Conservation (phyloP, 2,113 vertebrate genomes). For the Daubentonia madagascariensis region DNA sequence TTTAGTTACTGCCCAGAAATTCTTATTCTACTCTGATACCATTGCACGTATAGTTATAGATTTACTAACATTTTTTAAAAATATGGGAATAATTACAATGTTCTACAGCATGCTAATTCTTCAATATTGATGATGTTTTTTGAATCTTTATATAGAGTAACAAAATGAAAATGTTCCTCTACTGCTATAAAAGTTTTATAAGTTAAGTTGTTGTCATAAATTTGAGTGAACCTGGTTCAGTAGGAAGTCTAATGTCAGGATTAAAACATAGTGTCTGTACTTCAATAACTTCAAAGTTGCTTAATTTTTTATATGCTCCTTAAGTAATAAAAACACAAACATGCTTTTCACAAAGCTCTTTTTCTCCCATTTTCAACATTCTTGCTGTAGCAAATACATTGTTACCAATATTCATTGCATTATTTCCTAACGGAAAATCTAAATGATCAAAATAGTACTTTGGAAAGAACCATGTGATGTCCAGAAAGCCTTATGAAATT, state of each 20-base stretch:
- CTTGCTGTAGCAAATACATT: neutral
- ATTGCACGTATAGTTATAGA: neutral
- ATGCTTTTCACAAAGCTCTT: neutral
- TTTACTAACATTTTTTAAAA: neutral
- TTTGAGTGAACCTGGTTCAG: neutral
- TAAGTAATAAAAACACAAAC: slow-evolving; percentile 38
- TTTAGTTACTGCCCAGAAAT: neutral
- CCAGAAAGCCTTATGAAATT: slow-evolving; percentile 39
- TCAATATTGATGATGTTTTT: neutral
- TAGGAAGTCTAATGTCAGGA: neutral
- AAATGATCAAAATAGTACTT: slow-evolving; percentile 55
- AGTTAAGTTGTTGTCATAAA: neutral
- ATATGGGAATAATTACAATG: neutral
- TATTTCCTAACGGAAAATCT: slow-evolving; percentile 44
- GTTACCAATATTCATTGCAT: neutral
- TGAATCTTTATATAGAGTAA: neutral
- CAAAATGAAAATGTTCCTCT: neutral
- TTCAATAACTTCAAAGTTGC: neutral
- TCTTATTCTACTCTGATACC: neutral
- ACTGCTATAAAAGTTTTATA: neutral
- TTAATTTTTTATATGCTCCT: neutral
- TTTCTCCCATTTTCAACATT: slow-evolving; percentile 15
- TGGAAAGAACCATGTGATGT: neutral
- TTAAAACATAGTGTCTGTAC: neutral
- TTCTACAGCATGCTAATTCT: neutral